Evolutionary conservation across 2,888 invertebrate genomes (phyloP), one percentile per base, ranked within the genome.

Genomic region (Metellina segmentata): DNA sequence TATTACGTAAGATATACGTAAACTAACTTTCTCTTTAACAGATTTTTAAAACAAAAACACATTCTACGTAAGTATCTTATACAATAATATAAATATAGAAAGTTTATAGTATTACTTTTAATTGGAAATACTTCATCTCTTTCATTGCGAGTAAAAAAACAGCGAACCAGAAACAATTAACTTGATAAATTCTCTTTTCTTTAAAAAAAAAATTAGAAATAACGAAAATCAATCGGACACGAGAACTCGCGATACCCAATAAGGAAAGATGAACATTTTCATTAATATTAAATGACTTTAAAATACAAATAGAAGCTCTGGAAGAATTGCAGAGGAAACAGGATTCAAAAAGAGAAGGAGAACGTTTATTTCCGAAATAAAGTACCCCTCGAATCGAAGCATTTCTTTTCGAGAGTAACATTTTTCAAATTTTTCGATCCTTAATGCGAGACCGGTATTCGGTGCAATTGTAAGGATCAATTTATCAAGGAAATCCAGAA

Each of bases 401-500:
- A 61, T 61, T 61, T 16, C 16, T 61, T 61, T 9, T 16, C 11
- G 61, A 13, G 13, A 9, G 61, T 16, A 61, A 61, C 61, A 61
- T 87, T 34, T 71, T 74, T 53, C 49, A 20, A 20, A 13, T 82
- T 88, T 88, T 88, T 69, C 61, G 16, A 49, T 69, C 13, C 61
- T 75, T 51, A 81, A 88, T 53, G 61, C 69, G 51, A 48, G 51
- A 49, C 75, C 48, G 77, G 74, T 53, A 81, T 75, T 52, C 70
- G 48, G 34, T 81, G 61, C 61, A 88, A 19, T 72, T 8, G 51
- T 19, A 81, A 81, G 49, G 81, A 81, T 88, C 88, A 88, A 88
- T 88, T 88, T 88, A 81, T 88, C 81, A 88, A 75, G 20, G 20
- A 81, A 88, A 75, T 69, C 53, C 81, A 20, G 49, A n/a, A 74